These are phyloP conservation scores for Amblyteles armatorius DNA, from an alignment of 2,888 invertebrate genomes.

Conservation along the genomic window DNA sequence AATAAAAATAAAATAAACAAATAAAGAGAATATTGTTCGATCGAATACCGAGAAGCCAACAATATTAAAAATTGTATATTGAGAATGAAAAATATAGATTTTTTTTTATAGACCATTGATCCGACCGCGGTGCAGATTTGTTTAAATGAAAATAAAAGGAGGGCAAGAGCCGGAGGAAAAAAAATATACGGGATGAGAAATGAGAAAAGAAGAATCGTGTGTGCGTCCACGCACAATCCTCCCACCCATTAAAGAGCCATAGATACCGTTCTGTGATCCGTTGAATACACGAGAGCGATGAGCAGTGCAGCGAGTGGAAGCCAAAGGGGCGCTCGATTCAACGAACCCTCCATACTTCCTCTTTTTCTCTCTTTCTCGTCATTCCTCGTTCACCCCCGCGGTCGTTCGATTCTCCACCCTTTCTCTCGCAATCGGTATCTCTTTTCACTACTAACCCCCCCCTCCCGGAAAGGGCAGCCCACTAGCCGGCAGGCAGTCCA, in stretches of 20 bases:
- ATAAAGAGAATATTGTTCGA: background rate
- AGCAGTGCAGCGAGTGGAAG: conserved; percentile 61
- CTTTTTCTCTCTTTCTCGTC: conserved; percentile 27
- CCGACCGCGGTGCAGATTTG: background rate
- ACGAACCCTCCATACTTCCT: conserved; percentile 55
- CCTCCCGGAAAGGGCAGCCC: conserved; percentile 53
- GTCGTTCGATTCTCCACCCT: conserved; percentile 66
- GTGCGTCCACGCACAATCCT: conserved; percentile 32
- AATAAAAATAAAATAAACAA: background rate
- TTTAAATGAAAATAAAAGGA: background rate
- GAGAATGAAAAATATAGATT: background rate
- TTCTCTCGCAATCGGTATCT: conserved; percentile 62
- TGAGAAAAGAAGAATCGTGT: conserved; percentile 43
- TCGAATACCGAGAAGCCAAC: too few relatives aligned
- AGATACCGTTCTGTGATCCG: conserved; percentile 58
- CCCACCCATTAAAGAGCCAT: conserved; percentile 21
- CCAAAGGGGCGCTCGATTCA: conserved; percentile 65
- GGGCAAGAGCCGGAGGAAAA: background rate
- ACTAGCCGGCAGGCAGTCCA: conserved; percentile 54
- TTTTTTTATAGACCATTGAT: background rate
- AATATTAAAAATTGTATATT: too few relatives aligned
- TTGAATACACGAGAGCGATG: conserved; percentile 63
- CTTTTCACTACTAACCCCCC: conserved; percentile 46
- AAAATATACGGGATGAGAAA: conserved; percentile 24
- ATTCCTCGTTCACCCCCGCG: conserved; percentile 38